phyloP scores from a whole-genome alignment of 2,797 vertebrate genomes.

The Etheostoma perlongum region DNA sequence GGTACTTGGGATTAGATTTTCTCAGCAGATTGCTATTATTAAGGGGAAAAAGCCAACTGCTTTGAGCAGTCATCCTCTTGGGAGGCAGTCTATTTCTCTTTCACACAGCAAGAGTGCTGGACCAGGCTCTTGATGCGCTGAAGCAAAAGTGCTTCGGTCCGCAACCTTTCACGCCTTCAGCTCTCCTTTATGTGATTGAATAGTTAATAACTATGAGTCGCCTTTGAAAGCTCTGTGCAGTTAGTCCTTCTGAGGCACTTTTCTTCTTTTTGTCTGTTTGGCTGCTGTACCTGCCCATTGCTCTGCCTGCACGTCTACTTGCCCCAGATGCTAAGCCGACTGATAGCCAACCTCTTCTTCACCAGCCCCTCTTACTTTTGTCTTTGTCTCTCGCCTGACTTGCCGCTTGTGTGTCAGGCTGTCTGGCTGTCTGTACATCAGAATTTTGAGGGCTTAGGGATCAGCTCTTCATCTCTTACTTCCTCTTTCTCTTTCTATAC shows the following conservation, averaged over 20 bases:
- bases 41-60: slow-evolving; percentile 78
- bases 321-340: slow-evolving; percentile 71
- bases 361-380: slow-evolving; percentile 62
- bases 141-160: slow-evolving; percentile 88
- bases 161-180: slow-evolving; percentile 88
- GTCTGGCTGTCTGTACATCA: slow-evolving; percentile 64
- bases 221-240: slow-evolving; percentile 82
- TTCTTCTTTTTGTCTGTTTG: slow-evolving; percentile 75
- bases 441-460: slow-evolving; percentile 58
- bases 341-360: slow-evolving; percentile 66
- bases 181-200: slow-evolving; percentile 88
- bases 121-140: slow-evolving; percentile 88
- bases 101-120: slow-evolving; percentile 80
- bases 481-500: slow-evolving; percentile 44
- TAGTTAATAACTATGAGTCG: slow-evolving; percentile 88
- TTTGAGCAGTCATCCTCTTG: slow-evolving; percentile 86
- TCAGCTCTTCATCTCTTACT: slow-evolving; percentile 63
- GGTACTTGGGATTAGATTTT: slow-evolving; percentile 89
- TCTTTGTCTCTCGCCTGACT: slow-evolving; percentile 65
- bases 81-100: slow-evolving; percentile 88
- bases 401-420: slow-evolving; percentile 62
- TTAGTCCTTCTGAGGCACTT: slow-evolving; percentile 73
- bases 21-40: slow-evolving; percentile 89
- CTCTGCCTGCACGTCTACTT: slow-evolving; percentile 66
- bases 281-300: slow-evolving; percentile 71